phyloP scores from a whole-genome alignment of 2,113 vertebrate species.

The Elephantulus edwardii region DNA sequence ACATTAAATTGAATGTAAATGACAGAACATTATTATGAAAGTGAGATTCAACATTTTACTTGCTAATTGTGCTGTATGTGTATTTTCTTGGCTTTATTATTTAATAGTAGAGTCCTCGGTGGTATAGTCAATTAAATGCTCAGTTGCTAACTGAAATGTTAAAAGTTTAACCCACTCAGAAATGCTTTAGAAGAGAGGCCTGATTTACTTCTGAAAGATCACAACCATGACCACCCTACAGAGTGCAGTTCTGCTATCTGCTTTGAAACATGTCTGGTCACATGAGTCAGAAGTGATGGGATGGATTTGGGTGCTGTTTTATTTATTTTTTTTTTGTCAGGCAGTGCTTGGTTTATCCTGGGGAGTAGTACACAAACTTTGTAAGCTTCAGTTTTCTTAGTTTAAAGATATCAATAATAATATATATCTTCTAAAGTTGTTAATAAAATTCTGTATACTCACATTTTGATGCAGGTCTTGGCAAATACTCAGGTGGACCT shows the following conservation, averaged over 20 bases:
- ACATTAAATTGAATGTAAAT: conserved; percentile 6
- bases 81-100: neutral
- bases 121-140: neutral
- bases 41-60: neutral
- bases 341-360: neutral
- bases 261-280: neutral
- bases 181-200: neutral
- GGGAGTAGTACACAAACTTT: neutral
- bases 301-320: neutral
- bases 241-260: neutral
- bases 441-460: neutral
- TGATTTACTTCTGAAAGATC: neutral
- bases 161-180: neutral
- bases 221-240: neutral
- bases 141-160: neutral
- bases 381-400: neutral
- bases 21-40: neutral
- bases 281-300: neutral
- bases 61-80: neutral
- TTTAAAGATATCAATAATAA: neutral
- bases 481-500: neutral
- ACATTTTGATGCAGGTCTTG: neutral
- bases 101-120: neutral
- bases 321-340: too few relatives aligned
- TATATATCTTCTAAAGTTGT: neutral